Conservation (phyloP, 2,888 invertebrate genomes). For the Biston betularia region DNA sequence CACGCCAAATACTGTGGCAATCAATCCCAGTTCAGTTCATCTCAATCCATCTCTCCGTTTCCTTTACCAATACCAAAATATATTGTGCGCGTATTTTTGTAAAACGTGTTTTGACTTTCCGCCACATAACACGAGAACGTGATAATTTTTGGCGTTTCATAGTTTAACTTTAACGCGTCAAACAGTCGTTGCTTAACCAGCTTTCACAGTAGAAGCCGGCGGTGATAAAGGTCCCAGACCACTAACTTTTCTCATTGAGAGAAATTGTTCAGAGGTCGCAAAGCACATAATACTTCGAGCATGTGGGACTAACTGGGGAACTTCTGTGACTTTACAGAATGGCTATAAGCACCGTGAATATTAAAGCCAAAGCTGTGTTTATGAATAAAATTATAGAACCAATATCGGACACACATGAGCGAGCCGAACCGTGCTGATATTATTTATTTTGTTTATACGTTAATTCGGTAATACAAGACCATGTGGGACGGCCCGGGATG, state of each 20-base stretch:
- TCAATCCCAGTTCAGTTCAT: too few relatives aligned
- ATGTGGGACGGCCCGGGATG: constrained; percentile 1
- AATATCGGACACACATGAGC: constrained; percentile 12
- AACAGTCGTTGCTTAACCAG: constrained; percentile 13
- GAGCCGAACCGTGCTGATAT: constrained; percentile 7
- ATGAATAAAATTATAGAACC: constrained; percentile 29
- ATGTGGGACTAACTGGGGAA: constrained; percentile 25
- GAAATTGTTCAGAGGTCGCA: constrained; percentile 29
- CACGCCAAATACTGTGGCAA: too few relatives aligned
- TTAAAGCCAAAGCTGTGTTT: constrained; percentile 21
- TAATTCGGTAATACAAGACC: constrained; percentile 20
- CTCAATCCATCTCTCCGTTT: too few relatives aligned
- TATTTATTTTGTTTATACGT: constrained; percentile 18
- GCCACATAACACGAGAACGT: too few relatives aligned
- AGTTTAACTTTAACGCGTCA: neutral
- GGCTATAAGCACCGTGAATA: constrained; percentile 21
- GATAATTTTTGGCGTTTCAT: too few relatives aligned
- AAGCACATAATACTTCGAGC: constrained; percentile 23
- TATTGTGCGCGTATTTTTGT: too few relatives aligned
- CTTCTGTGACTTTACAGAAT: constrained; percentile 24
- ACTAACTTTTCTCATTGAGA: constrained; percentile 31
- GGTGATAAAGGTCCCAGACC: constrained; percentile 13
- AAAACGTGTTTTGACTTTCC: too few relatives aligned
- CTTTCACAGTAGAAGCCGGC: constrained; percentile 6
- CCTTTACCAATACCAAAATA: too few relatives aligned